Base-by-base conservation (phyloP, 2,888 invertebrate genomes). In the Watsonalla cultraria region DNA sequence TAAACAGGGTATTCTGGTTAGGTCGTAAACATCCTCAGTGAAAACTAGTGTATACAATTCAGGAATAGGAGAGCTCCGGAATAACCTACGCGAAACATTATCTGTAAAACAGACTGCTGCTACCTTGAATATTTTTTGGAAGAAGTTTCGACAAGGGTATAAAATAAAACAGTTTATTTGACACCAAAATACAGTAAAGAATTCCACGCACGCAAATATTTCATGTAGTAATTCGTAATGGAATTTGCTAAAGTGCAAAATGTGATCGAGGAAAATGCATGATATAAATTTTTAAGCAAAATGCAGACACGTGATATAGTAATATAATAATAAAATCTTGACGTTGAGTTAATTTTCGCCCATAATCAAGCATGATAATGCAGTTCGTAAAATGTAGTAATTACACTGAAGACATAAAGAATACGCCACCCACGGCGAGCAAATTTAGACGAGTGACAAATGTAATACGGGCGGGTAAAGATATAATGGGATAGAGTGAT, bases 381-480 rank as follows among this genome's bases (percentile, higher is more conserved):
- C 24, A 24, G 24, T 24, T 24, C 24, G 24, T 24, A 9, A 37
- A 37, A 37, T 37, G 6, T 37, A 7, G 9, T 37, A 8, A 37
- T 37, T 37, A 37, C 6, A 35, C 37, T 37, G 37, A 55, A 61
- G 63, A 59, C 70, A 65, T 76, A 65, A 67, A 69, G 62, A 65
- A 55, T 56, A 57, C 57, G 64, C 80, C 84, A 80, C 84, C 82
- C 80, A 84, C 84, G 62, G 68, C 58, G 76, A 62, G 73, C 77
- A 51, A 64, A 84, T 80, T 80, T 80, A 83, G 74, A 74, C 59
- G 65, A 64, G 74, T 81, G 81, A 82, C 74, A 70, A 77, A 79
- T 75, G 55, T 60, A 52, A 54, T 54, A 52, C 53, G 46, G 35
- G 39, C 54, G 37, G 46, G 8, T 6, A 9, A 39, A 39, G 14